Evolutionary conservation across 1,140 invertebrate genomes (phyloP).

Genomic region (Aphaenogaster floridana): DNA sequence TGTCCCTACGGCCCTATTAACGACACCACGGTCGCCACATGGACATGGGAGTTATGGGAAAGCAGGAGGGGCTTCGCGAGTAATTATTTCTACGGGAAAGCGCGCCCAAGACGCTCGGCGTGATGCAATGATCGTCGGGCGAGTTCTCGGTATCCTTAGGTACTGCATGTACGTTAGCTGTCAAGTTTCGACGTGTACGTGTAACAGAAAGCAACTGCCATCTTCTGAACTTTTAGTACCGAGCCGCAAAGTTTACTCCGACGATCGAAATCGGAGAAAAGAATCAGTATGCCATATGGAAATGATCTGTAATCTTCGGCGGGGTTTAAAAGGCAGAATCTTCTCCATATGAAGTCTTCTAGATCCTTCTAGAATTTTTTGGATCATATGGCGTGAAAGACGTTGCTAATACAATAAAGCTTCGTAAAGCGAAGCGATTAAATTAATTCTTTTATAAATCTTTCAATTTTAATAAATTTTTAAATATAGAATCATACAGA

Average conservation of each 20-base stretch:
- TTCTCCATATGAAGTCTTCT: not conserved
- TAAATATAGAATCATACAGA: not conserved
- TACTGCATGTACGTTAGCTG: too few species aligned
- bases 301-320: not conserved
- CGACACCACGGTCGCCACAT: conserved; percentile 61
- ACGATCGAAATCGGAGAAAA: not conserved
- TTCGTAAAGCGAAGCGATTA: not conserved
- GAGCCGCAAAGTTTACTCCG: not conserved
- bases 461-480: not conserved
- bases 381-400: not conserved
- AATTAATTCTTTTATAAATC: not conserved
- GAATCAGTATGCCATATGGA: not conserved
- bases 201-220: not conserved
- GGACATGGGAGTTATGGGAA: conserved; percentile 66
- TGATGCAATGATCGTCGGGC: conserved; percentile 1
- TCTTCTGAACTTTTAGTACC: too few species aligned
- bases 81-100: conserved; percentile 52
- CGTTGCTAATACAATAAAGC: not conserved
- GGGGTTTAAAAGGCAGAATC: too few species aligned
- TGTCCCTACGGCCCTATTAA: conserved; percentile 74
- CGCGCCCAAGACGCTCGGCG: conserved; percentile 3
- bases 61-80: conserved; percentile 47
- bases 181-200: not conserved
- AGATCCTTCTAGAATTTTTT: not conserved
- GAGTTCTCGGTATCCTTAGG: not conserved